Evolutionary conservation across 1,140 invertebrate species (phyloP), one percentile per base, ranked within the genome.

Genomic region (Apis laboriosa): DNA sequence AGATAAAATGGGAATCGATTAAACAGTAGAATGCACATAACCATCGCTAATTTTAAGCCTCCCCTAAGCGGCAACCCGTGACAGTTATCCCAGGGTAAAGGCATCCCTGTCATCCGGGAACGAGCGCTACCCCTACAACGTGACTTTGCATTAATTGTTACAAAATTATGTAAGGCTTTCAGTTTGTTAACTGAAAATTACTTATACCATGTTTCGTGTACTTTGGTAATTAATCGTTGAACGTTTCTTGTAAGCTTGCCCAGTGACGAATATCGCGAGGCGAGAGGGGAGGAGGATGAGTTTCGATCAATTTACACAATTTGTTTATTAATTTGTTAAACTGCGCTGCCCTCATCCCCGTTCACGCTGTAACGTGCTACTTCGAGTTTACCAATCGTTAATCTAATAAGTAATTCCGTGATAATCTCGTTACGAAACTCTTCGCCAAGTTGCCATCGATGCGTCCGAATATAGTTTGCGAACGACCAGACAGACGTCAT

Each of bases 111-210:
- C 71, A 77, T 63, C 28, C 55, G 24, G 34, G 28, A 49, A 56
- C 34, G 77, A 88, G 61, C 68, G 28, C 70, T 67, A 79, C 75
- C 80, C 78, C 66, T 64, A 56, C 84, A 86, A 90, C 89, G 90
- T 91, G 84, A 87, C 83, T 85, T 74, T 60, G 89, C 85, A 91
- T 90, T 86, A 90, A 91, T 90, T 88, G 81, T 77, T 75, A 56
- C 71, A 83, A 83, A 77, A 88, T 90, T 85, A 85, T 80, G 68
- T 84, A 86, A 83, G 82, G 78, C 74, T 73, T 43, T 55, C 55
- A 66, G 72, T 72, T 34, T 83, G 66, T 84, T 90, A 86, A 55
- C 51, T 34, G 68, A 51, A 73, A 80, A 61, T 68, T 74, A 64
- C 70, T 64, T 49, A 13, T 24, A 24, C 70, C 21, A 28, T 61